phyloP scores from a whole-genome alignment of 1,140 invertebrate genomes.

The Nixonia krombeini region DNA sequence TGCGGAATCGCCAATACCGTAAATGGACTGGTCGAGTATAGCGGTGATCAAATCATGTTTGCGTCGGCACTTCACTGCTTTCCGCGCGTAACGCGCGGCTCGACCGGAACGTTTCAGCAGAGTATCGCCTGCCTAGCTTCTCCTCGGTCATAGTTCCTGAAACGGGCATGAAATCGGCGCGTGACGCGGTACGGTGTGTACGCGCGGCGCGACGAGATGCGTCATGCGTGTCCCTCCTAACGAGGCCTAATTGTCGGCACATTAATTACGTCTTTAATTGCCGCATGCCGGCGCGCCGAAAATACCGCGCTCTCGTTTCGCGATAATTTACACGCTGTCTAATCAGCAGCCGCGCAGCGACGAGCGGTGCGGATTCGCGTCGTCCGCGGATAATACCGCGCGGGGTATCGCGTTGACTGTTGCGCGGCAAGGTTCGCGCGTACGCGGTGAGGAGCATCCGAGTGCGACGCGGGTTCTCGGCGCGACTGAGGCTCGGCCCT shows the following conservation, averaged over 20 bases:
- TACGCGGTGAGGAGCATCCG: constrained; percentile 35
- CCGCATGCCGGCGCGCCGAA: constrained; percentile 10
- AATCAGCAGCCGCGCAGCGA: not conserved
- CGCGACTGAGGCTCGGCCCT: constrained; percentile 57
- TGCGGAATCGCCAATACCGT: not conserved
- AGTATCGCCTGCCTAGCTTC: no score
- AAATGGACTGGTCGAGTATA: constrained; percentile 1
- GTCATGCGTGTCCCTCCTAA: constrained; percentile 33
- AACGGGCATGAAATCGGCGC: no score
- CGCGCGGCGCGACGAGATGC: not conserved
- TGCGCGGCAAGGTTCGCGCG: not conserved
- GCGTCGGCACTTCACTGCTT: not conserved
- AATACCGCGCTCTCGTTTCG: not conserved
- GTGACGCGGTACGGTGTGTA: no score
- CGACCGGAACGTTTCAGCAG: no score
- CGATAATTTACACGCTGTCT: not conserved
- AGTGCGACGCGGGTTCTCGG: constrained; percentile 61
- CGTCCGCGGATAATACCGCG: not conserved
- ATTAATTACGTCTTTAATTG: constrained; percentile 55
- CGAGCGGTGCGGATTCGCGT: not conserved
- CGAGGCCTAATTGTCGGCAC: constrained; percentile 53
- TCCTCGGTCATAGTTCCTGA: no score
- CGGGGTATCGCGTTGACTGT: not conserved
- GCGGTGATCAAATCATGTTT: not conserved
- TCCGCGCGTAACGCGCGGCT: no score